phyloP scores from a whole-genome alignment of 2,797 vertebrate species.

The Malurus leucopterus region DNA sequence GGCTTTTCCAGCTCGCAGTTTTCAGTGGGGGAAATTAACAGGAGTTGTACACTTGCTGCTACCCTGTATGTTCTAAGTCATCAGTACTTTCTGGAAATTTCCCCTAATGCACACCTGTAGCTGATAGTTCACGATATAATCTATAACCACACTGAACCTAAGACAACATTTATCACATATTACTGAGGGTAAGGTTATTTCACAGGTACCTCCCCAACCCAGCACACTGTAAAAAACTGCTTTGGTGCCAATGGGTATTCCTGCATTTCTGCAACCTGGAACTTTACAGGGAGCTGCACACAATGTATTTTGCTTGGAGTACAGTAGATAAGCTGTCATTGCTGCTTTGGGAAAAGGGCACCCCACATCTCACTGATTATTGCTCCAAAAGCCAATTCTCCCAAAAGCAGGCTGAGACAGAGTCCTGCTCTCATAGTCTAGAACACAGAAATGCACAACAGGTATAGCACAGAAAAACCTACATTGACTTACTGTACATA shows the following conservation, averaged over 20 bases:
- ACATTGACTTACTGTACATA: background rate
- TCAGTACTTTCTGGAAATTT: conserved; percentile 38
- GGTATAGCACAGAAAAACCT: background rate
- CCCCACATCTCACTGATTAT: conserved; percentile 35
- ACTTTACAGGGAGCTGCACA: conserved; percentile 30
- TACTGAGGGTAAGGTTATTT: background rate
- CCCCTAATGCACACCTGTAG: conserved; percentile 19
- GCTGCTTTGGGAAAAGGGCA: conserved; percentile 17
- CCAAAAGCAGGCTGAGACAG: conserved; percentile 23
- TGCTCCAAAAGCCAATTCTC: conserved; percentile 46
- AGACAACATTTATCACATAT: background rate
- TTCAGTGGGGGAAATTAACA: background rate
- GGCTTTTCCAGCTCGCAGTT: conserved; percentile 31
- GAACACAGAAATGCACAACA: conserved; percentile 44
- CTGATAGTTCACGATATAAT: background rate
- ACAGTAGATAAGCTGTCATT: conserved; percentile 28
- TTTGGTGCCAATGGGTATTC: background rate
- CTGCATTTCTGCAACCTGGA: conserved; percentile 1
- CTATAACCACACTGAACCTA: background rate
- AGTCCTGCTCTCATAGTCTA: conserved; percentile 24
- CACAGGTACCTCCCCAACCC: background rate
- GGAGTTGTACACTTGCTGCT: background rate
- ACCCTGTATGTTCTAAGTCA: background rate
- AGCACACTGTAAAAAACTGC: background rate
- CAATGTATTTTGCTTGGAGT: conserved; percentile 18